A percentile compares a stretch with the other conserved stretches of the same genome.
These are phyloP conservation scores for Chaetophractus vellerosus DNA, from an alignment of 2,797 vertebrate genomes.

Conservation along the genomic window DNA sequence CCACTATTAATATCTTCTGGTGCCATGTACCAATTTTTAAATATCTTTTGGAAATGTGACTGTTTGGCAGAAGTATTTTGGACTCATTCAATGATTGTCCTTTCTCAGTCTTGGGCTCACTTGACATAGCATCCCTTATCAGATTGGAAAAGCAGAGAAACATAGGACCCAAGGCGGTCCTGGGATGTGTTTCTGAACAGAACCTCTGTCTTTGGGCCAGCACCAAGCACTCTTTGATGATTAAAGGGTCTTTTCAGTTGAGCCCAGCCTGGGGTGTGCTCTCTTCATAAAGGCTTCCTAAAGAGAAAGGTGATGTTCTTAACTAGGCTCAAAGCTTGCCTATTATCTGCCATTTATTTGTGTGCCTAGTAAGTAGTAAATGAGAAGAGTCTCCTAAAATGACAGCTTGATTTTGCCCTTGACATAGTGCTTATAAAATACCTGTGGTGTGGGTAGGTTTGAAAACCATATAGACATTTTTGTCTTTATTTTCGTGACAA, in stretches of 20 bases:
- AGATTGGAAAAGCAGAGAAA: background rate
- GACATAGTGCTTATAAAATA: constrained; percentile 1
- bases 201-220: background rate
- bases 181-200: background rate
- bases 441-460: background rate
- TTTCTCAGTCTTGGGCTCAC: background rate
- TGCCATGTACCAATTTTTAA: background rate
- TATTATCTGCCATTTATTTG: constrained; percentile 57
- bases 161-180: background rate
- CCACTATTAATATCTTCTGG: background rate
- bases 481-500: constrained; percentile 56
- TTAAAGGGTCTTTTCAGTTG: background rate
- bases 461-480: constrained; percentile 54
- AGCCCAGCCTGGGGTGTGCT: background rate
- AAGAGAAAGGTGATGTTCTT: background rate
- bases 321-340: background rate
- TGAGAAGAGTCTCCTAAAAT: constrained; percentile 55
- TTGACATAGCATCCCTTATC: background rate
- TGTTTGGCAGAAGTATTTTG: background rate
- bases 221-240: background rate
- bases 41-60: background rate
- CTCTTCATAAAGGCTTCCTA: background rate
- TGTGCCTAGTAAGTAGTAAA: constrained; percentile 43
- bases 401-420: constrained; percentile 57
- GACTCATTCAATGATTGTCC: background rate